These are phyloP conservation scores for Liopterus haemorrhoidalis DNA, from an alignment of 2,888 invertebrate species.

Conservation along the genomic window DNA sequence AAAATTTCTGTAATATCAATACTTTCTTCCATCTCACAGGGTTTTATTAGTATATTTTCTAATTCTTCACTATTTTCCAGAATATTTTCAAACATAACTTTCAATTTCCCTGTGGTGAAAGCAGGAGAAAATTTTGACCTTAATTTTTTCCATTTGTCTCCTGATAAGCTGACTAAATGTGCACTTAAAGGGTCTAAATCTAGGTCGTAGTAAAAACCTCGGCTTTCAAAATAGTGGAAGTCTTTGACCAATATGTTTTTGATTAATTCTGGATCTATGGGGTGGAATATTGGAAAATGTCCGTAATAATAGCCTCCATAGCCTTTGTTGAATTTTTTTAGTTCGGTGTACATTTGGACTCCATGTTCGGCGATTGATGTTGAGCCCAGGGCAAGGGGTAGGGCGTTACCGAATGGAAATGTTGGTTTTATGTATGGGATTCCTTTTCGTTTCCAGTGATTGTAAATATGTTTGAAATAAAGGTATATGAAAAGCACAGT, in stretches of 20 bases:
- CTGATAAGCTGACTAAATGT: conserved; percentile 49
- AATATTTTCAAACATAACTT: conserved; percentile 53
- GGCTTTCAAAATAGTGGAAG: conserved; percentile 53
- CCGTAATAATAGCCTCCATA: conserved; percentile 52
- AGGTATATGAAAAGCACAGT: too few species aligned
- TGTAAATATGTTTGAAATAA: background rate
- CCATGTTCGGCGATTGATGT: background rate
- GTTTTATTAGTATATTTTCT: conserved; percentile 27
- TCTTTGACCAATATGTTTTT: conserved; percentile 52
- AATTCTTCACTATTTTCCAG: conserved; percentile 49
- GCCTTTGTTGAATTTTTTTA: conserved; percentile 20
- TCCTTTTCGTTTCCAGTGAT: conserved; percentile 5
- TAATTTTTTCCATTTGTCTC: conserved; percentile 53
- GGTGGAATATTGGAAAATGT: conserved; percentile 49
- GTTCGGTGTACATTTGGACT: background rate
- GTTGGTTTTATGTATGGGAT: conserved; percentile 4
- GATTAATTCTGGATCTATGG: conserved; percentile 53
- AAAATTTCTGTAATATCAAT: conserved; percentile 42
- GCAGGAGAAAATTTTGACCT: conserved; percentile 54
- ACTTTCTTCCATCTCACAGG: conserved; percentile 11
- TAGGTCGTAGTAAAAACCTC: conserved; percentile 53
- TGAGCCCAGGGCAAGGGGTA: background rate
- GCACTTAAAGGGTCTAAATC: conserved; percentile 50
- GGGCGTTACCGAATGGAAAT: conserved; percentile 1
- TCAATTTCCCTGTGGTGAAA: conserved; percentile 58